Evolutionary conservation across 2,888 invertebrate species (phyloP).

Genomic region (Micropterix aruncella): DNA sequence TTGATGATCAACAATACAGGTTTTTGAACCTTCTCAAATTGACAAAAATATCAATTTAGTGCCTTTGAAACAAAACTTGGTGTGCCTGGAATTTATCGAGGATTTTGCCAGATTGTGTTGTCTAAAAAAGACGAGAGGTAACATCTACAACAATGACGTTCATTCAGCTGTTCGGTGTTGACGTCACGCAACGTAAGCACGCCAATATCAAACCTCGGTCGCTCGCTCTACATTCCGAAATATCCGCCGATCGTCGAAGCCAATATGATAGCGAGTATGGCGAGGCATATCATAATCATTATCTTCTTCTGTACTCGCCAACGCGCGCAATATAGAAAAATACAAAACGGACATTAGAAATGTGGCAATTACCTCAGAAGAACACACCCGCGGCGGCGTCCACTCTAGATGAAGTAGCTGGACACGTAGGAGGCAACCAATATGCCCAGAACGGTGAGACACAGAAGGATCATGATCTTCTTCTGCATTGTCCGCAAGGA

Average conservation of each 20-base stretch:
- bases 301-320: slow-evolving; percentile 72
- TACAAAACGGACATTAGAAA: slow-evolving; percentile 16
- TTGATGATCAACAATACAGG: too few relatives aligned
- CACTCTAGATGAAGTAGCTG: slow-evolving; percentile 41
- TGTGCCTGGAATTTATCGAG: too few relatives aligned
- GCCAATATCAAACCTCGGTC: not conserved
- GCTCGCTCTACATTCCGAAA: slow-evolving; percentile 30
- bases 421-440: slow-evolving; percentile 60
- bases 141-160: too few relatives aligned
- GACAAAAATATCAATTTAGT: too few relatives aligned
- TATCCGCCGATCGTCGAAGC: slow-evolving; percentile 53
- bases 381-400: slow-evolving; percentile 9
- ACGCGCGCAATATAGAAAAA: slow-evolving; percentile 6
- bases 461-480: slow-evolving; percentile 87
- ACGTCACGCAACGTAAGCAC: too few relatives aligned
- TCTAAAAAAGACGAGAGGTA: too few relatives aligned
- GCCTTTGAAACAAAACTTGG: too few relatives aligned
- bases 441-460: slow-evolving; percentile 72
- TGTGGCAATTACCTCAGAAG: slow-evolving; percentile 28
- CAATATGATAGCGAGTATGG: slow-evolving; percentile 62
- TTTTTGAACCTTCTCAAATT: too few relatives aligned
- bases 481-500: slow-evolving; percentile 44
- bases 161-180: too few relatives aligned
- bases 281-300: slow-evolving; percentile 81
- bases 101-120: too few relatives aligned